Evolutionary conservation across 2,888 invertebrate species (phyloP).

Genomic region (Vannuccia rotundouncinata): DNA sequence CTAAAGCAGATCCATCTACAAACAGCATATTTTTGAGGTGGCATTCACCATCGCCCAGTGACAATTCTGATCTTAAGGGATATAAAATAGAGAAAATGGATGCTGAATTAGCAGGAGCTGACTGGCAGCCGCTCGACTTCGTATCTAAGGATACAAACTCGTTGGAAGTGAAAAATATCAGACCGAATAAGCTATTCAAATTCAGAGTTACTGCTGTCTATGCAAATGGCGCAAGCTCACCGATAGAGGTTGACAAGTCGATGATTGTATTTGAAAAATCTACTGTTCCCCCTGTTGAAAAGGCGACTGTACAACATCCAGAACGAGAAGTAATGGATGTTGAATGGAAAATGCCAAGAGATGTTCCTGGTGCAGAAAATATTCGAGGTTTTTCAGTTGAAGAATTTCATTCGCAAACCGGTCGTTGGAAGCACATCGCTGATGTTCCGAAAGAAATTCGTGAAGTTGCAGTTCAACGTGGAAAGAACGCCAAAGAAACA

Average conservation of each 20-base stretch:
- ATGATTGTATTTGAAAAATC: neutral
- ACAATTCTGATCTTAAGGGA: conserved; percentile 4
- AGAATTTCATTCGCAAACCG: conserved; percentile 8
- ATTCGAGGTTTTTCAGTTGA: conserved; percentile 31
- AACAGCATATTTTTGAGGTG: conserved; percentile 31
- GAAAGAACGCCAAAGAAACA: neutral
- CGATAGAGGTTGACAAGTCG: neutral
- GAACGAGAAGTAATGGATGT: conserved; percentile 29
- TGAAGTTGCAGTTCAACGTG: neutral
- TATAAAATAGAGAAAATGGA: conserved; percentile 39
- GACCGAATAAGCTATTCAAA: conserved; percentile 28
- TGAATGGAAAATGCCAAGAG: conserved; percentile 25
- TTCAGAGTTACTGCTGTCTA: conserved; percentile 37
- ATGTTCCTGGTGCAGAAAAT: neutral
- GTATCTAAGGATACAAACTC: neutral
- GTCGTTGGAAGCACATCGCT: conserved; percentile 34
- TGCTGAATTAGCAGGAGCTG: conserved; percentile 28
- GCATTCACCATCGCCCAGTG: conserved; percentile 20
- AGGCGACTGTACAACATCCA: neutral
- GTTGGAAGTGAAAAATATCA: conserved; percentile 22
- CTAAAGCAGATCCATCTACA: conserved; percentile 11
- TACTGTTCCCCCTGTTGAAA: conserved; percentile 9
- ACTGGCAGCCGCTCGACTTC: conserved; percentile 38
- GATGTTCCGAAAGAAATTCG: conserved; percentile 33
- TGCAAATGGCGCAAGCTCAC: conserved; percentile 34